A percentile compares a stretch with the other conserved stretches of the same genome.
These are phyloP conservation scores for Gallirallus australis DNA, from an alignment of 2,797 vertebrate species.

Conservation along the genomic window DNA sequence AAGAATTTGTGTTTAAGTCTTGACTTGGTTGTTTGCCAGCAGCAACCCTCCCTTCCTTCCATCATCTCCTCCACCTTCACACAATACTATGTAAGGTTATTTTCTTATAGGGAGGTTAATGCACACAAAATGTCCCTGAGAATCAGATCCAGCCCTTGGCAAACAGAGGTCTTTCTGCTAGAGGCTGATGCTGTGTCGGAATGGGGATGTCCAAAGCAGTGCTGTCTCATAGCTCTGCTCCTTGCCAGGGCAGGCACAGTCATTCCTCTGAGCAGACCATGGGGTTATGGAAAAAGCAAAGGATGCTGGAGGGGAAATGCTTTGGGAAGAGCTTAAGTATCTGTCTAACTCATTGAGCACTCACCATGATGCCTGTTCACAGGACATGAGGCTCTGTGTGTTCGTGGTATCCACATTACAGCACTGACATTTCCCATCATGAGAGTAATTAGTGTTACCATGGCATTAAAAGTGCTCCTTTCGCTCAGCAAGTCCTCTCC, in stretches of 20 bases:
- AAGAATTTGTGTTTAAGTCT: not conserved
- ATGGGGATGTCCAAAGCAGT: not conserved
- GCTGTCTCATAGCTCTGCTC: not conserved
- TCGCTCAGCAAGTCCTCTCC: not conserved
- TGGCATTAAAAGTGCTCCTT: not conserved
- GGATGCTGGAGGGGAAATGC: not conserved
- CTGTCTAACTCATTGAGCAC: conserved; percentile 24
- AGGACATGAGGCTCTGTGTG: not conserved
- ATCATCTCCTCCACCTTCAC: not conserved
- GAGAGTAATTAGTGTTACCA: conserved; percentile 17
- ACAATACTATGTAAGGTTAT: not conserved
- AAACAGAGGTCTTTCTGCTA: not conserved
- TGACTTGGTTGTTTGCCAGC: not conserved
- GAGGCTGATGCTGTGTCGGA: not conserved
- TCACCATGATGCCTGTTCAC: not conserved
- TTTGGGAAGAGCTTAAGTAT: conserved; percentile 13
- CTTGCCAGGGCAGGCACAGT: not conserved
- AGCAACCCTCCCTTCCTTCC: not conserved
- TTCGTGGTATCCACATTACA: not conserved
- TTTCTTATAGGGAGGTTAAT: not conserved
- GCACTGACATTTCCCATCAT: not conserved
- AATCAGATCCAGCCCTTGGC: not conserved
- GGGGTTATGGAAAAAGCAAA: not conserved
- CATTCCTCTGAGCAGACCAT: not conserved
- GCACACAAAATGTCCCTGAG: not conserved